Base-by-base conservation (phyloP, 1,140 invertebrate species). In the Penaeus chinensis region DNA sequence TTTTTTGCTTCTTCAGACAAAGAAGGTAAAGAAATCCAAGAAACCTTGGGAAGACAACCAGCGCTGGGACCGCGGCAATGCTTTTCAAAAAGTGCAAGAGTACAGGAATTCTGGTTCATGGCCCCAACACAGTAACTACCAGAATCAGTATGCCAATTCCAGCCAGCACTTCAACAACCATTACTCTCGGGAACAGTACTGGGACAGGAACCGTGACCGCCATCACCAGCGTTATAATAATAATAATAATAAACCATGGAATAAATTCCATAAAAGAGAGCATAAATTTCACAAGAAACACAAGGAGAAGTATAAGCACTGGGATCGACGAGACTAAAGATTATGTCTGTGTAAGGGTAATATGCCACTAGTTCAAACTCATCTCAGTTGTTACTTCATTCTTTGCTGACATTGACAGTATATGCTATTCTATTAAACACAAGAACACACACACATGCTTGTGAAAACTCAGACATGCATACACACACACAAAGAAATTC, bases 221-320 rank as follows among this genome's bases (percentile, higher is more conserved):
- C 69, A 82, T 22, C 81, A 69, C 22, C 81, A 69, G 42, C 81
- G 81, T 54, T 54, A 54, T 54, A 54, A 54, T 54, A 54, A 54
- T 54, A 54, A 54, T 54, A 54, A 54, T 37, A 82, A 47, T 61
- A 82, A 82, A 24, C 24, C 62, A 19, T 82, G 81, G 81, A 82
- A 82, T n/a, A 82, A 61, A 42, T 82, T 82, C 47, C 62, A 65
- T 22, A 82, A 69, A 18, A 18, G 81, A 69, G 81, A 82, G 42
- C 81, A 66, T 22, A 82, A 82, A n/a, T 82, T 82, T 47, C 81
- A 82, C 63, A 69, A 82, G 81, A 82, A 82, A 66, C 81, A 69
- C 63, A 82, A 82, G 63, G 81, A 82, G 65, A 69, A 61, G 81
- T 82, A 82, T 69, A 82, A 66, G 42, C 81, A 66, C n/a, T 82